Evolutionary conservation across 2,113 vertebrate genomes (phyloP).

Genomic region (Ardeotis arabs): DNA sequence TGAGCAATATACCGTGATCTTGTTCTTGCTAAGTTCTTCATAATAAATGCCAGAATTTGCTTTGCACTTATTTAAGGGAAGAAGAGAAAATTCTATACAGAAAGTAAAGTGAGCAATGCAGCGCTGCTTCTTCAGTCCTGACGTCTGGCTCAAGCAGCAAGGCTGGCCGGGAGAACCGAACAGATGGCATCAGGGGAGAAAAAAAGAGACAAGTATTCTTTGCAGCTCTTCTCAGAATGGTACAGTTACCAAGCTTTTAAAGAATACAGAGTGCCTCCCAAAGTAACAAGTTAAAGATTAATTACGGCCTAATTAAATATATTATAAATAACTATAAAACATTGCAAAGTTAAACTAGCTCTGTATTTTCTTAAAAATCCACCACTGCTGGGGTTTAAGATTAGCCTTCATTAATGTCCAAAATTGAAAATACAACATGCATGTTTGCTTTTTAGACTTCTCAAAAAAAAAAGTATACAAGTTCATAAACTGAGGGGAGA

Average conservation of each 20-base stretch:
- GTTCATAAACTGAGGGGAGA: background rate
- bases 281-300: background rate
- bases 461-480: background rate
- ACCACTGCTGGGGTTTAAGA: background rate
- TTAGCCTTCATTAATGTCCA: background rate
- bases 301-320: background rate
- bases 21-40: background rate
- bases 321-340: background rate
- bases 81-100: background rate
- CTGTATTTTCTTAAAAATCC: background rate
- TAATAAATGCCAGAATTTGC: background rate
- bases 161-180: background rate
- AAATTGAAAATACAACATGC: background rate
- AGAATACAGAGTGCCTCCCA: background rate
- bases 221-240: background rate
- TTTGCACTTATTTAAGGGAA: background rate
- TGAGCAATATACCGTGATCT: background rate
- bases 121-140: background rate
- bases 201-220: background rate
- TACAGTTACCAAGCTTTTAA: background rate
- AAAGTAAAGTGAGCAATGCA: background rate
- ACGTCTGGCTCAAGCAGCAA: fast-evolving
- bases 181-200: background rate
- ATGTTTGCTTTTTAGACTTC: background rate
- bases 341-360: background rate